Conservation (phyloP, 2,888 invertebrate species). For the Heliothis peltigera region DNA sequence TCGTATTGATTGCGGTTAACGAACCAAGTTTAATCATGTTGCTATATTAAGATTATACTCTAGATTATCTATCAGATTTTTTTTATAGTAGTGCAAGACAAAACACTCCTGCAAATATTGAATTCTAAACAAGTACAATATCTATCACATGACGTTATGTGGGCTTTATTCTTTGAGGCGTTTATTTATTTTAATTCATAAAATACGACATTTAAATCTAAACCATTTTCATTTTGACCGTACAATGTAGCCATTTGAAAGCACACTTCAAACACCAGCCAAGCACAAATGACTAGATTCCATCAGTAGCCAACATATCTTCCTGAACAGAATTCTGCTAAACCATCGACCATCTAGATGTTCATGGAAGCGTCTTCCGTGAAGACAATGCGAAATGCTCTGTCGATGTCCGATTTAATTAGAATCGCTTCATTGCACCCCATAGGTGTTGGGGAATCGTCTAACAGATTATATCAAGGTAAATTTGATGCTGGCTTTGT, state of each 20-base stretch:
- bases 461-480: slow-evolving; percentile 38
- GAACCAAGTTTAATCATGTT: not conserved
- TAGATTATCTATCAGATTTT: too few species aligned
- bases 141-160: too few species aligned
- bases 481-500: slow-evolving; percentile 36
- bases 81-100: too few species aligned
- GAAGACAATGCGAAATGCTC: slow-evolving; percentile 50
- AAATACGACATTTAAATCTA: not conserved
- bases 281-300: slow-evolving; percentile 20
- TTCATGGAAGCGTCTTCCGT: slow-evolving; percentile 38
- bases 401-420: slow-evolving; percentile 47
- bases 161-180: too few species aligned
- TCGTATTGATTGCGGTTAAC: not conserved
- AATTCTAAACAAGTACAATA: too few species aligned
- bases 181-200: too few species aligned
- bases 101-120: too few species aligned
- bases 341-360: slow-evolving; percentile 37
- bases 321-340: slow-evolving; percentile 45
- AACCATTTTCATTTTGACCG: not conserved
- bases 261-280: slow-evolving; percentile 9
- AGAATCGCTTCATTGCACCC: slow-evolving; percentile 45
- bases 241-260: not conserved
- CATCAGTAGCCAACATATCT: slow-evolving; percentile 17
- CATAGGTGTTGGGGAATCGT: slow-evolving; percentile 41
- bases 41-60: too few species aligned